Base-by-base conservation (phyloP, 2,113 vertebrate genomes). In the Seriola dumerili region DNA sequence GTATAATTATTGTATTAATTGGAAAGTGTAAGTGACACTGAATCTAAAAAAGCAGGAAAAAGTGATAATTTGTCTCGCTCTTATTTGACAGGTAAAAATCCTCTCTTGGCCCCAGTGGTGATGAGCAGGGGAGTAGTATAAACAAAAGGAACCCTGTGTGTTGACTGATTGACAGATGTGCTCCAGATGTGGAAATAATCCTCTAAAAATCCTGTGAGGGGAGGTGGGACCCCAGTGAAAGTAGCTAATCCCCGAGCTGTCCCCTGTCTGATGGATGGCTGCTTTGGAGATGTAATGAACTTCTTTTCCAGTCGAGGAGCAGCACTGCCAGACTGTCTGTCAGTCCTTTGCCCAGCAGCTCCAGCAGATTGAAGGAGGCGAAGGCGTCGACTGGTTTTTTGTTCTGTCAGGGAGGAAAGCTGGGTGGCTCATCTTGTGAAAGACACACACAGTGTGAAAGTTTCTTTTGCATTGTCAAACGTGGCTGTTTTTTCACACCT, bases 401-500 rank as follows among this genome's bases (percentile, higher is more conserved):
- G 65, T 79, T 63, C 78, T 72, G 32, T 57, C 23, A 23, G 48
- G 8, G 46, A 72, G 54, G 54, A 29, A 69, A 44, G 46, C 44
- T 50, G 40, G 58, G 71, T 44, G 55, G 67, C 78, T 83, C 64
- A 54, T 64, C 14, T 54, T 44, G 70, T 55, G 70, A 71, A 61
- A 86, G 63, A 78, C 29, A 1, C 36, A 63, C 14, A 66, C 6
- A 11, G 42, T 55, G 50, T 36, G 44, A 59, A 72, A 42, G 63
- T 79, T 81, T 81, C 48, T 70, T 69, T 76, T 73, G 67, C 44
- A 57, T 71, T 85, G 66, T 87, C 42, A 71, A 68, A 85, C 16
- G 2, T 25, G 34, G 55, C 69, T 62, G 42, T 80, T 87, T 81
- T 29, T 86, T 85, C 83, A 89, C 75, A 81, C 72, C 76, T 81